Base-by-base conservation (phyloP, 1,140 invertebrate species). In the Drosophila pandora region DNA sequence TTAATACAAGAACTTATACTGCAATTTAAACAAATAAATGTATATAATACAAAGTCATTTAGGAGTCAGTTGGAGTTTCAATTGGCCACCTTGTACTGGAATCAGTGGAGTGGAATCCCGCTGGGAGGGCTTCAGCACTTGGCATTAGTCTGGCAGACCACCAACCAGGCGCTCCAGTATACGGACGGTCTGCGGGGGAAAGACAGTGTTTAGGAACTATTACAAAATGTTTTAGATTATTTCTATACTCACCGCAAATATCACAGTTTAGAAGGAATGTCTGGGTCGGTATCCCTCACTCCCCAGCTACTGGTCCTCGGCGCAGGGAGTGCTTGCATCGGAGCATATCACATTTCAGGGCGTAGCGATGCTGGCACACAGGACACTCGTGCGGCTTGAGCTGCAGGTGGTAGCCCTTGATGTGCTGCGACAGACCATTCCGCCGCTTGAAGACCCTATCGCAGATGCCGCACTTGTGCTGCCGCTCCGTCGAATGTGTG, bases 341-440 rank as follows among this genome's bases (percentile, higher is more conserved):
- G 32, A 90, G 50, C 90, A 92, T 91, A 74, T 92, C 91, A 53
- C 91, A 79, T 71, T 92, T 92, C 32, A 92, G 71, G 23, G 91
- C 90, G 65, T 89, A 92, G 32, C 74, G 52, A 52, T 90, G 88
- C 65, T 81, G 75, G 47, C 91, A 92, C 22, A 89, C 80, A 3
- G 74, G 62, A 79, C 91, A 92, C 30, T 73, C 59, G 45, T 85
- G 79, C 13, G 90, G 91, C 60, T 91, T 91, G 12, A 90, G 59
- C 62, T 90, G 79, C 58, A 91, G 62, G 63, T 92, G 91, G 55
- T 78, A 91, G 43, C 81, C 91, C 52, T 81, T 80, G 39, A 90
- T 74, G 68, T 92, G 91, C 57, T 92, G 91, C 0, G 79, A 88
- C 6, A 91, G 56, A 0, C 91, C 91, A 43, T 89, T 79, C 13